Conservation (phyloP, 2,797 vertebrate genomes). For the Loriculus beryllinus region DNA sequence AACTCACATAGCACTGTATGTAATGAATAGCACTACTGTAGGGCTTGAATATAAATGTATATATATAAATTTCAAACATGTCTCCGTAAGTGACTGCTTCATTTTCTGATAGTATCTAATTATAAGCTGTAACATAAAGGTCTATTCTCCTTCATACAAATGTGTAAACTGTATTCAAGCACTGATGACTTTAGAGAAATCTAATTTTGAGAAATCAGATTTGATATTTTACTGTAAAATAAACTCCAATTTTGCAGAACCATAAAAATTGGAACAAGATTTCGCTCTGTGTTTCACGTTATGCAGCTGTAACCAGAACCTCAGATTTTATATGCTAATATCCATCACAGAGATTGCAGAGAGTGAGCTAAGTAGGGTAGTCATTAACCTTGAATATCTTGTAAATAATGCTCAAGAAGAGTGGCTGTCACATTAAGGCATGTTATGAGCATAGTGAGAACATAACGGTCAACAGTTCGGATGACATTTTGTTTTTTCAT, state of each 20-base stretch:
- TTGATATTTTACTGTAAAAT: not conserved
- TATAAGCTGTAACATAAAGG: not conserved
- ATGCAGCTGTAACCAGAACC: not conserved
- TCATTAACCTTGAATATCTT: not conserved
- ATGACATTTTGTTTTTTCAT: not conserved
- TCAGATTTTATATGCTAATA: not conserved
- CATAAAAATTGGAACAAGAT: not conserved
- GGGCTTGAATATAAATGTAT: not conserved
- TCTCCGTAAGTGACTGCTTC: not conserved
- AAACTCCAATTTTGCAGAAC: not conserved
- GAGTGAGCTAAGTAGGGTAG: not conserved
- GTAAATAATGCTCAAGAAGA: not conserved
- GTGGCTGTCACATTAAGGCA: not conserved
- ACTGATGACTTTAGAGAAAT: not conserved
- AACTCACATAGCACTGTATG: not conserved
- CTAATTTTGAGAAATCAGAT: not conserved
- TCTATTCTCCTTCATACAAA: not conserved
- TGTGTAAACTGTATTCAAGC: not conserved
- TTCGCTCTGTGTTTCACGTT: not conserved
- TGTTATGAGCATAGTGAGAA: not conserved
- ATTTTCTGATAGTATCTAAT: not conserved
- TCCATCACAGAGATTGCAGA: not conserved
- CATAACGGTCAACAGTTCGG: not conserved
- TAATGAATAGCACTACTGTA: not conserved
- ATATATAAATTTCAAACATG: not conserved